These are phyloP conservation scores for Cyanoramphus novaezelandiae DNA, from an alignment of 2,113 vertebrate genomes.

Conservation along the genomic window DNA sequence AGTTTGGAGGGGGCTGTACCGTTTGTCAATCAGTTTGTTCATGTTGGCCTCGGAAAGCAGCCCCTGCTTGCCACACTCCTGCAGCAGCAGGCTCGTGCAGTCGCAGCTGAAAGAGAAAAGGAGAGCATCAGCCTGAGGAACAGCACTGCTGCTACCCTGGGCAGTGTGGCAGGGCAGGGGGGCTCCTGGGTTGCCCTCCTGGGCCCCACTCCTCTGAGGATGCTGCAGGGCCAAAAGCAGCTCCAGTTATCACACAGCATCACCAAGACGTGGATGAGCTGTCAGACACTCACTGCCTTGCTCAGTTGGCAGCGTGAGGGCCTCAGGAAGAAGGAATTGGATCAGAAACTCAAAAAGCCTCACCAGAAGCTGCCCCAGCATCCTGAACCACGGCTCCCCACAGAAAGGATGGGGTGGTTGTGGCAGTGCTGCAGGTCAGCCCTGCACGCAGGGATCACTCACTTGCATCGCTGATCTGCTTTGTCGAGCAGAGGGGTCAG, in stretches of 20 bases:
- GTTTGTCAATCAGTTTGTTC: conserved; percentile 83
- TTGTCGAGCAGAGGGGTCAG: conserved; percentile 94
- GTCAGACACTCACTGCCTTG: background rate
- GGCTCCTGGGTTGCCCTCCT: background rate
- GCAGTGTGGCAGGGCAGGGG: background rate
- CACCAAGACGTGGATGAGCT: background rate
- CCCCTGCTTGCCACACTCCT: conserved; percentile 94
- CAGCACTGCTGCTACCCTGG: background rate
- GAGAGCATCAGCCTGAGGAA: background rate
- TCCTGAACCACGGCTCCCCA: rapidly evolving
- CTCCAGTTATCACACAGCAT: background rate
- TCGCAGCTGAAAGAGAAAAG: conserved; percentile 83
- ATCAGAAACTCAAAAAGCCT: background rate
- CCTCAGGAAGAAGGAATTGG: background rate
- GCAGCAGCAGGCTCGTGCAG: conserved; percentile 89
- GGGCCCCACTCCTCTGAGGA: background rate
- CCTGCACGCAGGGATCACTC: background rate
- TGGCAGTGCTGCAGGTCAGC: background rate
- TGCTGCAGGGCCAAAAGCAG: background rate
- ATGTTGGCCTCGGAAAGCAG: conserved; percentile 88
- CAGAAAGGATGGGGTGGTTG: rapidly evolving
- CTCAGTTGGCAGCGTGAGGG: background rate
- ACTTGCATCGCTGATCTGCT: conserved; percentile 98
- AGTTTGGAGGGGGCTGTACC: conserved; percentile 71
- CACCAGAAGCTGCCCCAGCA: background rate